These are phyloP conservation scores for Wasmannia auropunctata DNA, from an alignment of 1,140 invertebrate genomes.

Conservation along the genomic window DNA sequence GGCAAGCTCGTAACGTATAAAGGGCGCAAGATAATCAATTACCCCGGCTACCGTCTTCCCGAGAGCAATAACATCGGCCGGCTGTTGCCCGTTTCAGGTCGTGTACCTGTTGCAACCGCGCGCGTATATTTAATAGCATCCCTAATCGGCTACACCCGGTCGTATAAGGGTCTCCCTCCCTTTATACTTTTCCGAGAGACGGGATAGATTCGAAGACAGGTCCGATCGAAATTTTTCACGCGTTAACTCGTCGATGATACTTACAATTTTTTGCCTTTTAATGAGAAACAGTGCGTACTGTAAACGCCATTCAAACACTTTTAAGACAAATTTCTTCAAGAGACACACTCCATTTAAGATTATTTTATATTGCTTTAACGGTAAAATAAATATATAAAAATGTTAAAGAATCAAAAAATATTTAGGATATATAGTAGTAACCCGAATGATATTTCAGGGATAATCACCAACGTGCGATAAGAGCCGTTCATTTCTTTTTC, in stretches of 20 bases:
- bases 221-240: conserved; percentile 36
- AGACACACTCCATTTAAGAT: not conserved
- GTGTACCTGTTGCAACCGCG: conserved; percentile 71
- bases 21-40: conserved; percentile 82
- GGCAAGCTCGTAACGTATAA: conserved; percentile 70
- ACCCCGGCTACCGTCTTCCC: conserved; percentile 79
- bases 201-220: not conserved
- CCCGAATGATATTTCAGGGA: not conserved
- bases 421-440: not conserved
- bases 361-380: not conserved
- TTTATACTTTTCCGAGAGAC: conserved; percentile 56
- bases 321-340: not conserved
- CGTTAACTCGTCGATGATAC: not conserved
- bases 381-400: not conserved
- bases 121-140: conserved; percentile 72
- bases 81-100: conserved; percentile 64
- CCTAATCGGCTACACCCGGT: conserved; percentile 74
- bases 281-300: no score
- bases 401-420: not conserved
- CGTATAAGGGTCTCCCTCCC: conserved; percentile 38
- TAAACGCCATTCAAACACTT: no score
- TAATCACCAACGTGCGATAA: not conserved
- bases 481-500: no score
- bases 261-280: not conserved
- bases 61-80: conserved; percentile 73